Conservation (phyloP, 2,888 invertebrate species). For the Palloptera scutellata region DNA sequence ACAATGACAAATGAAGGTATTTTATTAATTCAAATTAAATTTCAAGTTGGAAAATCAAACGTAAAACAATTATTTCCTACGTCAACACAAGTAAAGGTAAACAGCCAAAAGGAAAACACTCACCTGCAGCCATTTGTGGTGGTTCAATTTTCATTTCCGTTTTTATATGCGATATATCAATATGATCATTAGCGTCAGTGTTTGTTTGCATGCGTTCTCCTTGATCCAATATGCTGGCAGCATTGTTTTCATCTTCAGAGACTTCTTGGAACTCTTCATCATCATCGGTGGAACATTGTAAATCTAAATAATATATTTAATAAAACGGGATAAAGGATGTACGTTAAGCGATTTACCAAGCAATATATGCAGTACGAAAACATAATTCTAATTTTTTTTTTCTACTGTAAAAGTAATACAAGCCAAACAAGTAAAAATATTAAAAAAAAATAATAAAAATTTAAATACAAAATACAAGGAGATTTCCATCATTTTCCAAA, state of each 20-base stretch:
- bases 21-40: neutral
- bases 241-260: slow-evolving; percentile 67
- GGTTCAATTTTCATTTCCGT: slow-evolving; percentile 54
- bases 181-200: slow-evolving; percentile 44
- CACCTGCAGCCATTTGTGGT: slow-evolving; percentile 51
- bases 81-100: no score
- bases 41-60: no score
- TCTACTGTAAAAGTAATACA: slow-evolving; percentile 6
- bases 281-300: slow-evolving; percentile 78
- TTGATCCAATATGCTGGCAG: slow-evolving; percentile 63
- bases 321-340: neutral
- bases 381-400: neutral
- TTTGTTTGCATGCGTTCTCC: slow-evolving; percentile 55
- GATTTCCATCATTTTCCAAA: no score
- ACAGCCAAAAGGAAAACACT: slow-evolving; percentile 23
- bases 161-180: slow-evolving; percentile 55
- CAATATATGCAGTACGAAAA: slow-evolving; percentile 1
- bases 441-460: neutral
- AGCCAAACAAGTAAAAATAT: neutral
- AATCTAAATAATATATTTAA: slow-evolving; percentile 62
- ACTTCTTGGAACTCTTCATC: slow-evolving; percentile 72
- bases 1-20: neutral
- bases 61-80: no score
- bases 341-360: neutral
- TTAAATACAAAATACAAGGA: no score